A percentile compares a stretch with the other conserved stretches of the same genome.
Evolutionary conservation across 2,113 vertebrate genomes (phyloP).

Genomic region (Zosterops hypoxanthus): DNA sequence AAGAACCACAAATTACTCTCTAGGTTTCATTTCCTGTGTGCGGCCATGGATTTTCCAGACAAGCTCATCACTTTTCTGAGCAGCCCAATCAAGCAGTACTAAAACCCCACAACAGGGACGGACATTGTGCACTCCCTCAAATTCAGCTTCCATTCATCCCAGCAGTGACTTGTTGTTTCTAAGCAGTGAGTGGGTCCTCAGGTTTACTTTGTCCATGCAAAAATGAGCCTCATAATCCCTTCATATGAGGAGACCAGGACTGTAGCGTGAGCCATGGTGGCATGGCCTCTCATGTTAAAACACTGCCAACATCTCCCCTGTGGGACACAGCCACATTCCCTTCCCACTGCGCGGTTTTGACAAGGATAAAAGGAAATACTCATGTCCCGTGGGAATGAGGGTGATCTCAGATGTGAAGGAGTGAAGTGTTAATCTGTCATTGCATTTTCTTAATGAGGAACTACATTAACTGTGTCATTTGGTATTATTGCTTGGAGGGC

Average conservation of each 20-base stretch:
- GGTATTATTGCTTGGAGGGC: neutral
- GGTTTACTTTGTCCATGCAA: neutral
- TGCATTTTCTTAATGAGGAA: constrained; percentile 8
- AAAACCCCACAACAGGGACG: neutral
- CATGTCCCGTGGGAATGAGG: neutral
- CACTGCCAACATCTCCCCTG: fast-evolving
- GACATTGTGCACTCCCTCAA: neutral
- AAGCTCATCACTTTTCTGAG: neutral
- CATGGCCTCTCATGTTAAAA: neutral
- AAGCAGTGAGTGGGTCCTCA: neutral
- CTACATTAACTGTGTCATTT: constrained; percentile 17
- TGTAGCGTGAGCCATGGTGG: neutral
- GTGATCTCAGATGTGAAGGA: constrained; percentile 32
- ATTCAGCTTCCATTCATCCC: neutral
- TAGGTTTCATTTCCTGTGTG: neutral
- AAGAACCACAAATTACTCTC: neutral
- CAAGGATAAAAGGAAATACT: neutral
- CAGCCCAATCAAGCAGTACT: neutral
- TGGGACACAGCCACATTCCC: neutral
- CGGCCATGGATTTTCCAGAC: constrained; percentile 40
- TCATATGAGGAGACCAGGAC: neutral
- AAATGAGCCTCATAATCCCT: neutral
- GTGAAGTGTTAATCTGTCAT: constrained; percentile 17
- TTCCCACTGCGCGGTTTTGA: neutral
- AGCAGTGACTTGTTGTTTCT: neutral